Conservation (phyloP, 2,113 vertebrate species). For the Gymnarchus niloticus region DNA sequence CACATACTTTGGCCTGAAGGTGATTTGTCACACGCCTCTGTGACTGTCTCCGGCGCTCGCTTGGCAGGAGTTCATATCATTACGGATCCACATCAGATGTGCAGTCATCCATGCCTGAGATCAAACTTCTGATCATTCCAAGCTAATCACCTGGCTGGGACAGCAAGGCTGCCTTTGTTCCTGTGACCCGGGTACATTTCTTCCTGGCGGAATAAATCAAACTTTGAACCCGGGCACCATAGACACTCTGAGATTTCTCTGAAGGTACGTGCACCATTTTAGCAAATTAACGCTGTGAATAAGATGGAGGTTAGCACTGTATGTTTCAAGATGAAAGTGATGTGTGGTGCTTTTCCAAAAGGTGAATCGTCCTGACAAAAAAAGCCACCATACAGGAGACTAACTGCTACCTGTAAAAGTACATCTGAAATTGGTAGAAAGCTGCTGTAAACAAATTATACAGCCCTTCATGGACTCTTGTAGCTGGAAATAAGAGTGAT, state of each 20-base stretch:
- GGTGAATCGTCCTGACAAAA: not conserved
- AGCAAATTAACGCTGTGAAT: not conserved
- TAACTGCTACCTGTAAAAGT: not conserved
- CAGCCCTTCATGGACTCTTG: slow-evolving; percentile 16
- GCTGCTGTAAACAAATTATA: slow-evolving; percentile 32
- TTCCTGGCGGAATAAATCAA: not conserved
- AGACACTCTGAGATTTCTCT: not conserved
- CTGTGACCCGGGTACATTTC: not conserved
- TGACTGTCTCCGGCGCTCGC: slow-evolving; percentile 9
- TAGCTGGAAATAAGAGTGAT: slow-evolving; percentile 32
- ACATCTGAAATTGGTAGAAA: slow-evolving; percentile 17
- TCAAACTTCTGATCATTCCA: slow-evolving; percentile 27
- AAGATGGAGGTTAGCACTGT: not conserved
- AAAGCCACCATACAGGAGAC: not conserved
- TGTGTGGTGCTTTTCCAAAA: not conserved
- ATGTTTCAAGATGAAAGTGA: not conserved
- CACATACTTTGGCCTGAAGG: slow-evolving; percentile 19
- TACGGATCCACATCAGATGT: slow-evolving; percentile 19
- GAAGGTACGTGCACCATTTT: not conserved
- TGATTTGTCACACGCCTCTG: slow-evolving; percentile 20
- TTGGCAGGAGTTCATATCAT: slow-evolving; percentile 25
- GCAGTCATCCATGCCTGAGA: slow-evolving; percentile 17
- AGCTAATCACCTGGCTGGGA: slow-evolving; percentile 15
- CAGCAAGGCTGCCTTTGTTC: not conserved
- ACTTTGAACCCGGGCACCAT: not conserved